A percentile compares a stretch with the other conserved stretches of the same genome.
Evolutionary conservation across 2,797 vertebrate genomes (phyloP).

Genomic region (Apogon talboti): DNA sequence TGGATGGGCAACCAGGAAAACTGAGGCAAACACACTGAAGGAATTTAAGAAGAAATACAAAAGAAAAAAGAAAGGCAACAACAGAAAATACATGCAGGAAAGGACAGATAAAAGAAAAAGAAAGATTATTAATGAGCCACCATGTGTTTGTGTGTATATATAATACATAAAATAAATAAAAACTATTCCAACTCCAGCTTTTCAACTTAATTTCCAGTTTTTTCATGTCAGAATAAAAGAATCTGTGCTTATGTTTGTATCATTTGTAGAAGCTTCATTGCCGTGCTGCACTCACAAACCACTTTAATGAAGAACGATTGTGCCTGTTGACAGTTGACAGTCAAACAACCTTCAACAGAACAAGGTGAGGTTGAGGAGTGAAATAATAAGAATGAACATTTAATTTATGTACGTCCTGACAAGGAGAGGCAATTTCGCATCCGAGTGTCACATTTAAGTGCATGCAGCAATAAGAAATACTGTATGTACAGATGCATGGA

Average conservation of each 20-base stretch:
- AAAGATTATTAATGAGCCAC: background rate
- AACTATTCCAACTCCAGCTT: no score
- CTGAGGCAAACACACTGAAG: slow-evolving; percentile 14
- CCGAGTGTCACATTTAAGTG: slow-evolving; percentile 12
- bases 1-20: slow-evolving; percentile 39
- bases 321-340: slow-evolving; percentile 11
- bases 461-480: slow-evolving; percentile 7
- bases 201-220: background rate
- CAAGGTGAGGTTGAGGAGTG: slow-evolving; percentile 43
- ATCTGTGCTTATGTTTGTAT: background rate
- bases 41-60: slow-evolving; percentile 9
- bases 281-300: slow-evolving; percentile 10
- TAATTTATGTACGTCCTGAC: slow-evolving; percentile 22
- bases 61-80: background rate
- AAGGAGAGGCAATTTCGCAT: slow-evolving; percentile 15
- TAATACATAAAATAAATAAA: no score
- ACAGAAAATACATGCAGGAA: no score
- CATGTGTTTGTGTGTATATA: no score
- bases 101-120: background rate
- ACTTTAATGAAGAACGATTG: slow-evolving; percentile 41
- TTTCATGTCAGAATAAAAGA: background rate
- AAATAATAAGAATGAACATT: slow-evolving; percentile 15
- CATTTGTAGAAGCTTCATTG: slow-evolving; percentile 9
- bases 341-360: slow-evolving; percentile 25
- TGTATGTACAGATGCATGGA: background rate